Evolutionary conservation across 2,113 vertebrate genomes (phyloP).

Genomic region (Hydrolagus affinis): DNA sequence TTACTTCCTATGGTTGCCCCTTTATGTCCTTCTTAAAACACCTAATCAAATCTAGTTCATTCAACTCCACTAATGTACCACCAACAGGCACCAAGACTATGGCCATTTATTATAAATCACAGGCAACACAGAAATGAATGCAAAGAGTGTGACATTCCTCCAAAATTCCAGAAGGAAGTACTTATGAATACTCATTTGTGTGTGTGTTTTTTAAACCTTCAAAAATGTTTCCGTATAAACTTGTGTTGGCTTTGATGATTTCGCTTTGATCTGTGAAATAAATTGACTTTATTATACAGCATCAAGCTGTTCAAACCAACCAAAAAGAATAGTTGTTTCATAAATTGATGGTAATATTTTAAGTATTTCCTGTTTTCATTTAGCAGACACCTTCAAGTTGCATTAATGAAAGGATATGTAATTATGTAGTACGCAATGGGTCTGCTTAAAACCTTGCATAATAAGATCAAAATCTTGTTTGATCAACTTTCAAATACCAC

Average conservation of each 20-base stretch:
- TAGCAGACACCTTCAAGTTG: not conserved
- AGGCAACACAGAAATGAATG: not conserved
- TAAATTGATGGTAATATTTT: no score
- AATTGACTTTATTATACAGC: no score
- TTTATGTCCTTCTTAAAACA: no score
- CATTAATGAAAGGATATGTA: slow-evolving; percentile 17
- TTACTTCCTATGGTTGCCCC: no score
- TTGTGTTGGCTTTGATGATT: not conserved
- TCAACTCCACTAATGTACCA: not conserved
- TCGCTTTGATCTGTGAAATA: not conserved
- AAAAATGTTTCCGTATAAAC: not conserved
- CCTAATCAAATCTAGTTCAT: not conserved
- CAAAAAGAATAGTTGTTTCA: no score
- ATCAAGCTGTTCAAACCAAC: no score
- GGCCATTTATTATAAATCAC: not conserved
- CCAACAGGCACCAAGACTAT: no score
- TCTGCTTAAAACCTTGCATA: not conserved
- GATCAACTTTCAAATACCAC: not conserved
- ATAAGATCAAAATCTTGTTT: not conserved
- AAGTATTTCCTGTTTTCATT: no score
- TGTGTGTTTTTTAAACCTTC: not conserved
- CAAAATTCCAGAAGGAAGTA: not conserved
- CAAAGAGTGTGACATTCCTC: not conserved
- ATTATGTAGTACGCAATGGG: not conserved
- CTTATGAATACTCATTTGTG: not conserved